phyloP scores from a whole-genome alignment of 1,140 invertebrate species.

The Stegodyphus dumicola region DNA sequence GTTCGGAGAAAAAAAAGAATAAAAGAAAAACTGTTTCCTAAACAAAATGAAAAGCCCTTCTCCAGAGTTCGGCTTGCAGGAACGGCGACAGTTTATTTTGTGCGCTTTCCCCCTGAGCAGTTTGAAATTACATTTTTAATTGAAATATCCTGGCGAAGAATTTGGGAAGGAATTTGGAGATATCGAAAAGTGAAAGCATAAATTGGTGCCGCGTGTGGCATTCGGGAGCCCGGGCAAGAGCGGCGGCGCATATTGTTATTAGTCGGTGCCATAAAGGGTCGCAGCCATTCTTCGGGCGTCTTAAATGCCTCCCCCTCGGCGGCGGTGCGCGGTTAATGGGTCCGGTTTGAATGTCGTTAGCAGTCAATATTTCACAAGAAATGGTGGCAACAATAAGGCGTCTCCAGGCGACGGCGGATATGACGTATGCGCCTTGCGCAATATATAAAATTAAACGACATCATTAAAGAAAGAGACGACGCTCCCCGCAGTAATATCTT shows the following conservation, averaged over 20 bases:
- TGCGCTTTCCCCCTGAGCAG: conserved; percentile 34
- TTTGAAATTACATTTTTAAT: conserved; percentile 59
- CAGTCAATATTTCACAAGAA: conserved; percentile 61
- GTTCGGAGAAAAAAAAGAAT: no score
- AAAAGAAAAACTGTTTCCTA: no score
- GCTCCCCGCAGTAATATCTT: conserved; percentile 53
- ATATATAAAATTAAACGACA: conserved; percentile 61
- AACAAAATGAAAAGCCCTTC: no score
- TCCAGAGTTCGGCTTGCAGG: background rate
- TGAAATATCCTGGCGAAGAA: conserved; percentile 48
- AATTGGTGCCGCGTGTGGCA: conserved; percentile 33
- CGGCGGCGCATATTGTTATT: conserved; percentile 36
- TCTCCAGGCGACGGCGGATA: conserved; percentile 61
- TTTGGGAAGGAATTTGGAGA: conserved; percentile 40
- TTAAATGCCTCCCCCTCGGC: conserved; percentile 42
- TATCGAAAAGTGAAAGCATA: conserved; percentile 42
- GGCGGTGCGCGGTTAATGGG: conserved; percentile 50
- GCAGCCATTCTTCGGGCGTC: conserved; percentile 47
- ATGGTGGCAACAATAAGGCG: conserved; percentile 61
- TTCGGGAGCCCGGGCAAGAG: background rate
- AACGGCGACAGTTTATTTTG: conserved; percentile 35
- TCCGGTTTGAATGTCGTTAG: conserved; percentile 60
- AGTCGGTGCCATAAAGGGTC: conserved; percentile 55
- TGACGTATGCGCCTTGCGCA: conserved; percentile 56
- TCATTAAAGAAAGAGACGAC: conserved; percentile 58